Conservation (phyloP, 2,888 invertebrate species). For the Drosophila falleni region DNA sequence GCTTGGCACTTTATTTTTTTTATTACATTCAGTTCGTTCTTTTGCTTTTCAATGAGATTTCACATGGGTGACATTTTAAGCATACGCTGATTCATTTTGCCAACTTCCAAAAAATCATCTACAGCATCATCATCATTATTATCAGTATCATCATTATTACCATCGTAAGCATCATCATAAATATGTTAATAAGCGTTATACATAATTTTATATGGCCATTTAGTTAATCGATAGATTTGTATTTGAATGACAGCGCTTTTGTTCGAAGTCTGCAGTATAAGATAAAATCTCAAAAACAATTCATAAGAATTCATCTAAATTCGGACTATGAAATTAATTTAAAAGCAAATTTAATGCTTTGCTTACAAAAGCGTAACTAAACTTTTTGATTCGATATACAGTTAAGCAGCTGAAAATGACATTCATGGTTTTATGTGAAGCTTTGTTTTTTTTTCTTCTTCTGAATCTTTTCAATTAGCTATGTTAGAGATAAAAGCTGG, state of each 20-base stretch:
- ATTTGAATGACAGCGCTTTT: slow-evolving; percentile 21
- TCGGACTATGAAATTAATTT: slow-evolving; percentile 39
- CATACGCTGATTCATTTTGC: slow-evolving; percentile 45
- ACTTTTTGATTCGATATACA: neutral
- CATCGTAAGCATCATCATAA: slow-evolving; percentile 21
- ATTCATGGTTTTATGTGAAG: neutral
- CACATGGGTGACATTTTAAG: slow-evolving; percentile 57
- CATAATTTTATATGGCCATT: slow-evolving; percentile 36
- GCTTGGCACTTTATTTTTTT: slow-evolving; percentile 38
- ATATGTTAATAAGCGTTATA: slow-evolving; percentile 41
- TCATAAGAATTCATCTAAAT: slow-evolving; percentile 3
- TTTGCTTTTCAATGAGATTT: slow-evolving; percentile 36
- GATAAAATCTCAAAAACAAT: slow-evolving; percentile 11
- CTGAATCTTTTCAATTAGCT: neutral
- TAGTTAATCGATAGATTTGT: slow-evolving; percentile 45
- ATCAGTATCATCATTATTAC: slow-evolving; percentile 10
- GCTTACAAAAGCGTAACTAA: slow-evolving; percentile 24
- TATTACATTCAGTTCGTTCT: slow-evolving; percentile 43
- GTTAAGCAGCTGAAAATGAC: neutral
- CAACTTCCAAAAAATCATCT: slow-evolving; percentile 11
- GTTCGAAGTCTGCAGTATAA: neutral
- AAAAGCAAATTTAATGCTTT: slow-evolving; percentile 36
- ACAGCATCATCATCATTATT: slow-evolving; percentile 9
- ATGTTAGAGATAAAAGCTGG: neutral
- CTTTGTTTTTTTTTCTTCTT: neutral